phyloP scores from a whole-genome alignment of 1,140 invertebrate genomes.

The Tenebrio molitor region DNA sequence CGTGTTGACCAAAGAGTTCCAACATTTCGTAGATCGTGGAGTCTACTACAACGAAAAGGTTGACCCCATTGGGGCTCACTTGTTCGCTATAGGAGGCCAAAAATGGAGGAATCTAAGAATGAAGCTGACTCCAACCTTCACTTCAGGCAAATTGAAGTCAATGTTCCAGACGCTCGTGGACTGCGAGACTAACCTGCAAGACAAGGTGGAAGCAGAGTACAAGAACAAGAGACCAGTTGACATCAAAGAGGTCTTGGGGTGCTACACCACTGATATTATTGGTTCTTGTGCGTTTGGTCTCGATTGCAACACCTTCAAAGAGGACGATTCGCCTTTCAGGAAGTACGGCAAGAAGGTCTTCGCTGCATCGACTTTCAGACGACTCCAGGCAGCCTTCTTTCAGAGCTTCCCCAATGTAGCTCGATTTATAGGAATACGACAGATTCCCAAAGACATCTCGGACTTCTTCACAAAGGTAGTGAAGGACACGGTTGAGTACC shows the following conservation, averaged over 20 bases:
- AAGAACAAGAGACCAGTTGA: slow-evolving; percentile 57
- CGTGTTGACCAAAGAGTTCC: slow-evolving; percentile 73
- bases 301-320: slow-evolving; percentile 66
- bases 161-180: slow-evolving; percentile 62
- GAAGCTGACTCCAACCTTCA: slow-evolving; percentile 68
- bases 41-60: slow-evolving; percentile 66
- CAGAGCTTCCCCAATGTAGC: slow-evolving; percentile 52
- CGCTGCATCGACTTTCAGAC: slow-evolving; percentile 59
- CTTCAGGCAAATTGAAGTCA: slow-evolving; percentile 68
- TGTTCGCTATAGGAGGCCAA: slow-evolving; percentile 66
- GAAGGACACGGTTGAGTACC: slow-evolving; percentile 5
- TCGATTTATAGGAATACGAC: slow-evolving; percentile 53
- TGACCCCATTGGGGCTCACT: slow-evolving; percentile 67
- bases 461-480: slow-evolving; percentile 62
- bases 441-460: slow-evolving; percentile 58
- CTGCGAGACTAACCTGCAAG: slow-evolving; percentile 26
- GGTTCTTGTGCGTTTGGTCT: slow-evolving; percentile 69
- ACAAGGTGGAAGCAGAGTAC: not conserved
- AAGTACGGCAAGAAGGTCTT: slow-evolving; percentile 46
- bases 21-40: slow-evolving; percentile 69
- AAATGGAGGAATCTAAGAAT: slow-evolving; percentile 67
- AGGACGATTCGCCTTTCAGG: slow-evolving; percentile 65
- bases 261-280: slow-evolving; percentile 69
- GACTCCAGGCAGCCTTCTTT: slow-evolving; percentile 50
- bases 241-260: slow-evolving; percentile 63